phyloP scores from a whole-genome alignment of 92 coral and sea anemone species.

The Porites lobata region DNA sequence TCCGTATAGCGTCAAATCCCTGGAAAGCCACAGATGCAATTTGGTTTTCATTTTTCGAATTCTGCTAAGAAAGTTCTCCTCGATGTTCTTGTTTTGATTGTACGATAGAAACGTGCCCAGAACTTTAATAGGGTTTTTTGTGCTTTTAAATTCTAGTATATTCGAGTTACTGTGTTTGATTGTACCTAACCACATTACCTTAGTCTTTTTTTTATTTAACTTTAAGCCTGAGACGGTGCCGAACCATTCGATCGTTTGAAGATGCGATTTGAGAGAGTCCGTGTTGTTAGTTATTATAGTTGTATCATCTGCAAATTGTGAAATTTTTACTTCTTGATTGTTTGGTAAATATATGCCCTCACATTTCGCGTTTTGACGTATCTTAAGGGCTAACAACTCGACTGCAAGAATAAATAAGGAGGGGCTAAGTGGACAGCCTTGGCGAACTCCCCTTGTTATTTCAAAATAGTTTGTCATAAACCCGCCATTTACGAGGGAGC shows the following conservation, averaged over 20 bases:
- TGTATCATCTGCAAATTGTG: conserved; percentile 18
- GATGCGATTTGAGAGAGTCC: conserved; percentile 14
- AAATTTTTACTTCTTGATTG: neutral
- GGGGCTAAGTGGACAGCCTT: conserved; percentile 14
- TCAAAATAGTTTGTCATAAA: conserved; percentile 19
- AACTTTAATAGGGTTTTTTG: conserved; percentile 12
- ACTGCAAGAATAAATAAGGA: conserved; percentile 15
- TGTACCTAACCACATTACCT: conserved; percentile 27
- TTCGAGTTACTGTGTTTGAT: neutral
- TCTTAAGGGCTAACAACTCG: conserved; percentile 13
- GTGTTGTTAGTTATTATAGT: neutral
- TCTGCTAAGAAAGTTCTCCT: neutral
- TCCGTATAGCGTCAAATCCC: conserved; percentile 7
- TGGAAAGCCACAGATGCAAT: no score
- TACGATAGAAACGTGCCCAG: conserved; percentile 13
- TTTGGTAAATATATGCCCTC: neutral
- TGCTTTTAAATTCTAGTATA: conserved; percentile 15
- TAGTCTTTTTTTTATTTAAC: conserved; percentile 16
- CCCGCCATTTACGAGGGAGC: conserved; percentile 1
- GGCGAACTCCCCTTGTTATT: conserved; percentile 10
- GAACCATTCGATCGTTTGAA: neutral
- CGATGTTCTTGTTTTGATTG: neutral
- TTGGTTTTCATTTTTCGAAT: no score
- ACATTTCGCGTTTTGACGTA: conserved; percentile 9
- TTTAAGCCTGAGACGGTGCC: conserved; percentile 23